phyloP scores from a whole-genome alignment of 2,888 invertebrate genomes.

The Phortica okadai region DNA sequence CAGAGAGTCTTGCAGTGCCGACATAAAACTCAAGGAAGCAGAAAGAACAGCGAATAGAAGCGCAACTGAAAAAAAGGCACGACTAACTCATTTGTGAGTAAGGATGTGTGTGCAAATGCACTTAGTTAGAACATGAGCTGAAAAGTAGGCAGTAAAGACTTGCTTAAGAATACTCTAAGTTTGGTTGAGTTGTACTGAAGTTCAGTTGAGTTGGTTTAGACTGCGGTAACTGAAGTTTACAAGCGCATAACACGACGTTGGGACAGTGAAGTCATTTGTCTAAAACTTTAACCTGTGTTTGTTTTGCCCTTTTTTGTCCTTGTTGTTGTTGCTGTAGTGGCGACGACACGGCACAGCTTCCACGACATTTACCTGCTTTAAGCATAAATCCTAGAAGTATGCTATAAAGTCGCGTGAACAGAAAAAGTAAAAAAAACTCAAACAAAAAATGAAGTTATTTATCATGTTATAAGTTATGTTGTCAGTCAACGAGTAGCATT shows the following conservation, averaged over 20 bases:
- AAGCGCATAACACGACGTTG: constrained; percentile 14
- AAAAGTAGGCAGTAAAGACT: constrained; percentile 36
- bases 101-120: background rate
- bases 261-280: constrained; percentile 65
- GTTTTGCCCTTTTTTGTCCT: constrained; percentile 30
- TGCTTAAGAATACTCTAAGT: constrained; percentile 10
- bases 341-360: background rate
- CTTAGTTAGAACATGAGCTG: background rate
- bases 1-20: background rate
- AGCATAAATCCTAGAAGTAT: constrained; percentile 26
- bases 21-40: constrained; percentile 17
- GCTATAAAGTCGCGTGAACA: constrained; percentile 23
- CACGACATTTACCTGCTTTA: background rate
- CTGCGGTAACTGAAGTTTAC: constrained; percentile 17
- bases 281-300: constrained; percentile 36
- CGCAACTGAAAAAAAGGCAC: background rate
- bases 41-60: background rate
- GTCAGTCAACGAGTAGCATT: constrained; percentile 61
- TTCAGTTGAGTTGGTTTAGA: constrained; percentile 4
- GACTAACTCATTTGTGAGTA: constrained; percentile 3
- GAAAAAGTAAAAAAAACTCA: constrained; percentile 41
- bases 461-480: constrained; percentile 71
- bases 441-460: constrained; percentile 60
- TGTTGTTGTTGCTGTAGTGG: background rate
- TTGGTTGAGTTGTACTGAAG: background rate